Percentiles rank a stretch among this genome's conserved stretches.
Conservation (phyloP, 2,113 vertebrate genomes). For the Scortum barcoo region DNA sequence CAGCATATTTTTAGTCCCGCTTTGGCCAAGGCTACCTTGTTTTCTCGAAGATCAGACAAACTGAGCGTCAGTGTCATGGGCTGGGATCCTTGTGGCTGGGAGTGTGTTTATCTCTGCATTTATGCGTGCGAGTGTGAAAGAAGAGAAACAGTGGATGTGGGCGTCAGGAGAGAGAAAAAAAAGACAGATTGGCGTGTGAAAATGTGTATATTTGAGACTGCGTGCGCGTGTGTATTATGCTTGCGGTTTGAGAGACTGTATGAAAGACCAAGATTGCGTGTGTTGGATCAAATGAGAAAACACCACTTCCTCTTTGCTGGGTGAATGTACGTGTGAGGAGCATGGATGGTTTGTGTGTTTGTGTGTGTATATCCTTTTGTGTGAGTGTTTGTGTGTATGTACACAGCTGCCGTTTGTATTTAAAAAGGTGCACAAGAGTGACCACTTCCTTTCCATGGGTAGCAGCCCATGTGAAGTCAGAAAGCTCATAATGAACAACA, state of each 20-base stretch:
- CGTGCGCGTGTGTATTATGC: constrained; percentile 56
- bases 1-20: constrained; percentile 63
- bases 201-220: constrained; percentile 56
- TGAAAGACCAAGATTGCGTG: constrained; percentile 71
- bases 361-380: constrained; percentile 51
- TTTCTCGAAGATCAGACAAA: constrained; percentile 58
- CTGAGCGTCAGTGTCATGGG: constrained; percentile 37
- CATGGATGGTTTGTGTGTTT: constrained; percentile 61
- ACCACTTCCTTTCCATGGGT: constrained; percentile 74
- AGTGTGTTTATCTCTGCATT: constrained; percentile 29
- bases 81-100: constrained; percentile 32
- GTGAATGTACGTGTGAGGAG: constrained; percentile 70
- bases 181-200: constrained; percentile 59
- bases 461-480: constrained; percentile 57
- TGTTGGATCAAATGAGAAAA: constrained; percentile 71
- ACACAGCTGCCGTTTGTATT: too few relatives aligned
- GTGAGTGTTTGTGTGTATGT: constrained; percentile 28
- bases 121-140: constrained; percentile 54
- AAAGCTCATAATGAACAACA: constrained; percentile 69
- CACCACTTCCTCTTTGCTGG: constrained; percentile 76
- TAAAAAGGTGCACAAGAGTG: constrained; percentile 35
- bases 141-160: constrained; percentile 53
- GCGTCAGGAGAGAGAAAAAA: constrained; percentile 41
- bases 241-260: constrained; percentile 64
- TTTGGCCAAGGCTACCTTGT: constrained; percentile 72